phyloP scores from a whole-genome alignment of 2,888 invertebrate species.

The Boloria selene region DNA sequence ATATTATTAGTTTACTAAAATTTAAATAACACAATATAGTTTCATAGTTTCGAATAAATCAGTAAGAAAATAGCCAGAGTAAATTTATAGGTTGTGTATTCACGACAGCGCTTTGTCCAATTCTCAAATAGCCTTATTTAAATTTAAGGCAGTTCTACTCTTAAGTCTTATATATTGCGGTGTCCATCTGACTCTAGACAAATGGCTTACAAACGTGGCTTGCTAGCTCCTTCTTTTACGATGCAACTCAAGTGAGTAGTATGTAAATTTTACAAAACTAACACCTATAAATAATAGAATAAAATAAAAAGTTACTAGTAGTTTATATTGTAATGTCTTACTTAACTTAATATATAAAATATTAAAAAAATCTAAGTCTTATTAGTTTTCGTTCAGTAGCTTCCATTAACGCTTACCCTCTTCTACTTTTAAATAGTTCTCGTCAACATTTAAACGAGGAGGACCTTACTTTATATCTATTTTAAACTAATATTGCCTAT shows the following conservation, averaged over 20 bases:
- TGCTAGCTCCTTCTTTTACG: constrained; percentile 22
- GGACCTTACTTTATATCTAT: too few relatives aligned
- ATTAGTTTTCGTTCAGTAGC: too few relatives aligned
- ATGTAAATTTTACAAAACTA: neutral
- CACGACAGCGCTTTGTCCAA: constrained; percentile 17
- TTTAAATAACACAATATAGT: too few relatives aligned
- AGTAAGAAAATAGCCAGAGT: neutral
- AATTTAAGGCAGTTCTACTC: constrained; percentile 28
- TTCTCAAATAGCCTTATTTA: constrained; percentile 30
- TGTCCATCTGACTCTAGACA: constrained; percentile 37
- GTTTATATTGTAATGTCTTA: too few relatives aligned
- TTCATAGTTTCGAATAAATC: neutral
- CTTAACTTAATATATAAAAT: too few relatives aligned
- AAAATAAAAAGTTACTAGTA: too few relatives aligned
- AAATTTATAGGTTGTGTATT: constrained; percentile 10
- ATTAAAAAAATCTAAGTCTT: too few relatives aligned
- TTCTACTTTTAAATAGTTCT: too few relatives aligned
- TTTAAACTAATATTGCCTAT: too few relatives aligned
- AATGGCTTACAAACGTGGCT: constrained; percentile 31
- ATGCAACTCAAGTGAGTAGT: constrained; percentile 23
- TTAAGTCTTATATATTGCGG: constrained; percentile 33
- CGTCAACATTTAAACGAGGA: too few relatives aligned
- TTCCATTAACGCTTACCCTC: too few relatives aligned
- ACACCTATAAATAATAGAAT: neutral
- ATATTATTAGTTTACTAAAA: too few relatives aligned